These are phyloP conservation scores for Parasteatoda lunata DNA, from an alignment of 2,888 invertebrate genomes.

Conservation along the genomic window DNA sequence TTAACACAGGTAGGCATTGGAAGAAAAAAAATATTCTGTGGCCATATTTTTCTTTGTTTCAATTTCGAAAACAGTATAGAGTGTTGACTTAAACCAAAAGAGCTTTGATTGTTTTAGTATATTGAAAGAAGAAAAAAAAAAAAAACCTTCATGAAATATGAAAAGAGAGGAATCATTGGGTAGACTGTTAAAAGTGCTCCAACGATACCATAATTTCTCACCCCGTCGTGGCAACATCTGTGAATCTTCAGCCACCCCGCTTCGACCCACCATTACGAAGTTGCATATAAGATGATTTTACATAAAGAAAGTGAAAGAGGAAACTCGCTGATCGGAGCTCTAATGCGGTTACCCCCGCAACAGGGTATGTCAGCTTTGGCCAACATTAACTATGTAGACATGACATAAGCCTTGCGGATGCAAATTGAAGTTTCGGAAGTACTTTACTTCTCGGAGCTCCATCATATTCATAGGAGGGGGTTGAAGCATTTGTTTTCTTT, in stretches of 20 bases:
- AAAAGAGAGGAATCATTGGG: neutral
- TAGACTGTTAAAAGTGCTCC: conserved; percentile 64
- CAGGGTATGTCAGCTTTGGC: conserved; percentile 62
- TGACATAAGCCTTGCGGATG: conserved; percentile 67
- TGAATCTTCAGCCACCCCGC: conserved; percentile 51
- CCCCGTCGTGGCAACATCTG: conserved; percentile 68
- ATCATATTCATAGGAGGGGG: conserved; percentile 65
- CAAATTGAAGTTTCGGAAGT: conserved; percentile 68
- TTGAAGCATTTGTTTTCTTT: conserved; percentile 64
- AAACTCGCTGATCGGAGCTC: conserved; percentile 54
- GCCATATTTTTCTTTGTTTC: no score
- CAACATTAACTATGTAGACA: conserved; percentile 69
- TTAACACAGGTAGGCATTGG: no score
- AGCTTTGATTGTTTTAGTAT: neutral
- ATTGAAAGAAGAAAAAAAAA: neutral
- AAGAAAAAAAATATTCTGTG: no score
- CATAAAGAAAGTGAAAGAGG: conserved; percentile 55
- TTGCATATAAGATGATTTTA: conserved; percentile 48
- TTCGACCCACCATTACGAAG: conserved; percentile 50
- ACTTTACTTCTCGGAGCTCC: conserved; percentile 56
- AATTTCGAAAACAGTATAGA: neutral
- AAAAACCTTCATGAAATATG: conserved; percentile 43
- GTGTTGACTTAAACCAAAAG: conserved; percentile 42
- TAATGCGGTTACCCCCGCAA: conserved; percentile 65
- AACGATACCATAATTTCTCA: conserved; percentile 69